phyloP scores from a whole-genome alignment of 2,113 vertebrate genomes.

The Tragulus kanchil region DNA sequence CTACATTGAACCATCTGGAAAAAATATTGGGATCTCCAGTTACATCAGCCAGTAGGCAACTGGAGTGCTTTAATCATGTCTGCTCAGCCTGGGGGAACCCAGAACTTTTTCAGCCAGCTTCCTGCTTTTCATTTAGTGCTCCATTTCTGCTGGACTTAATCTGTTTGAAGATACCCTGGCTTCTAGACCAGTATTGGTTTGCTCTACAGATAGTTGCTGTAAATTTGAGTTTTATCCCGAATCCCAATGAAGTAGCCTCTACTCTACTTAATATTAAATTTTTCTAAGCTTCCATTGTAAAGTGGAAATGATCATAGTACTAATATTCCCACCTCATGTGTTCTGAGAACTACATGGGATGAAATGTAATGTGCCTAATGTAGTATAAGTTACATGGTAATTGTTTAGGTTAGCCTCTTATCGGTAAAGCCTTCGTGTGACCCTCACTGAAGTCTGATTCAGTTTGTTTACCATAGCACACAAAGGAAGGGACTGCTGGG shows the following conservation, averaged over 20 bases:
- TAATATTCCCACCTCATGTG: background rate
- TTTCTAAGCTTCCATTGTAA: background rate
- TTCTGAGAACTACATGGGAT: background rate
- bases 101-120: background rate
- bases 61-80: background rate
- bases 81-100: background rate
- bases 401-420: background rate
- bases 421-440: background rate
- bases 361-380: background rate
- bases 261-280: background rate
- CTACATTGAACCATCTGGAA: background rate
- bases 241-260: background rate
- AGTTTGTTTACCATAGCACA: background rate
- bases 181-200: background rate
- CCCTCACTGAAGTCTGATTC: background rate
- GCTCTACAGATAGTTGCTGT: background rate
- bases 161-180: background rate
- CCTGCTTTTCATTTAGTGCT: background rate
- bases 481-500: background rate
- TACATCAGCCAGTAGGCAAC: background rate
- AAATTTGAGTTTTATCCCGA: background rate
- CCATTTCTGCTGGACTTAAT: background rate
- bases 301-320: background rate
- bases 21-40: too few relatives aligned
- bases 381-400: too few relatives aligned